A percentile compares a stretch with the other conserved stretches of the same genome.
These are phyloP conservation scores for Zygaena filipendulae DNA, from an alignment of 2,888 invertebrate genomes.

Conservation along the genomic window DNA sequence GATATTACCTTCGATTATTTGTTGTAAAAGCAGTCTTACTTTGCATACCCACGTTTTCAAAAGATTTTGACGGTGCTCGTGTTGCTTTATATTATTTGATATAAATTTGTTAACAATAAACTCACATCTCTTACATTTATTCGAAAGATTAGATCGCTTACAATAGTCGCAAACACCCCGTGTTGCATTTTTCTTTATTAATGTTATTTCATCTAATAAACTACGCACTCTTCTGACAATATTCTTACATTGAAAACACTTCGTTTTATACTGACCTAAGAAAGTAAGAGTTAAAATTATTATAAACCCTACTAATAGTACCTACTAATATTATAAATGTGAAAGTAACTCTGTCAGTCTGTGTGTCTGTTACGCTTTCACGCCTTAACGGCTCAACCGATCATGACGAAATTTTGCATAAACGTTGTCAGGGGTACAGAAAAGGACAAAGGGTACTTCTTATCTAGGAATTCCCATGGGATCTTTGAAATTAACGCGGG, in stretches of 20 bases:
- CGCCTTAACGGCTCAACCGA: too few relatives aligned
- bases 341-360: too few relatives aligned
- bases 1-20: too few relatives aligned
- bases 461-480: too few relatives aligned
- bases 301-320: too few relatives aligned
- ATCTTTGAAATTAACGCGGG: too few relatives aligned
- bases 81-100: conserved; percentile 15
- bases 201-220: conserved; percentile 25
- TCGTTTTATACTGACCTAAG: conserved; percentile 25
- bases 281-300: neutral
- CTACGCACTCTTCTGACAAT: conserved; percentile 23
- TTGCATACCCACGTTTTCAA: conserved; percentile 24
- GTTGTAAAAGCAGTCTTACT: conserved; percentile 22
- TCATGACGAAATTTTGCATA: too few relatives aligned
- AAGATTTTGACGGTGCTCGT: conserved; percentile 16
- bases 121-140: conserved; percentile 30
- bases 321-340: too few relatives aligned
- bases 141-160: conserved; percentile 18
- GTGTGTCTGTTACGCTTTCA: too few relatives aligned
- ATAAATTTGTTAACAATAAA: conserved; percentile 23
- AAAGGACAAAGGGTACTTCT: too few relatives aligned
- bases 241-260: conserved; percentile 26
- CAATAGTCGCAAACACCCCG: conserved; percentile 29
- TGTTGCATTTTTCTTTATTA: conserved; percentile 24
- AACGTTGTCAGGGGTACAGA: too few relatives aligned